Conservation (phyloP, 2,888 invertebrate genomes). For the Chymomyza fuscimana region DNA sequence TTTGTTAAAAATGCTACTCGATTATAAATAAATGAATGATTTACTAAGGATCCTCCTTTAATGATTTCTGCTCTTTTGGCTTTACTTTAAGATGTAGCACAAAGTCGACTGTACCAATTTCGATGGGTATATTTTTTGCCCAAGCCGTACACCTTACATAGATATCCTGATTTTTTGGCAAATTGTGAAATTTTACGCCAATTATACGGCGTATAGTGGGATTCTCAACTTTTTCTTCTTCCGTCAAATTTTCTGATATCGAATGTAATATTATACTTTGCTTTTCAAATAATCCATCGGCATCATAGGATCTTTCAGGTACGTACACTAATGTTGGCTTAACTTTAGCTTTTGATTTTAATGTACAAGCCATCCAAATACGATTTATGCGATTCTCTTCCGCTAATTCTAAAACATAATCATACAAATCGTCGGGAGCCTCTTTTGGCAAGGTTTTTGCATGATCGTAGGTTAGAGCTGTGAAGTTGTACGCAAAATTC, state of each 20-base stretch:
- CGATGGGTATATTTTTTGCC: constrained; percentile 39
- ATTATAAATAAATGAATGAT: too few relatives aligned
- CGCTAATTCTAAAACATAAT: constrained; percentile 34
- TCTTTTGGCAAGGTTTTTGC: constrained; percentile 34
- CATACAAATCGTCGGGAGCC: constrained; percentile 38
- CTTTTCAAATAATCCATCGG: constrained; percentile 31
- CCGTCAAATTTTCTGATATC: constrained; percentile 34
- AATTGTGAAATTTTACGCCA: constrained; percentile 38
- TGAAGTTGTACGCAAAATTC: constrained; percentile 46
- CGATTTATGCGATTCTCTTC: constrained; percentile 43
- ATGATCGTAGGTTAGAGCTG: constrained; percentile 38
- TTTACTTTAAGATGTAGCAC: background rate
- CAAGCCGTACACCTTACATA: constrained; percentile 29
- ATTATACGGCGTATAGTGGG: constrained; percentile 51
- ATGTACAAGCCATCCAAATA: constrained; percentile 46
- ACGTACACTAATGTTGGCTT: constrained; percentile 31
- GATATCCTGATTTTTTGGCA: constrained; percentile 44
- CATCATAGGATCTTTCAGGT: constrained; percentile 42
- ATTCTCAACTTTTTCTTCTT: constrained; percentile 3
- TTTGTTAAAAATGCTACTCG: too few relatives aligned
- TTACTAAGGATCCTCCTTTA: background rate
- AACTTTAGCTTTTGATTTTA: background rate
- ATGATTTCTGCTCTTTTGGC: background rate
- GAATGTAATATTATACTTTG: constrained; percentile 2
- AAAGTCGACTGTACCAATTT: background rate